A percentile compares a stretch with the other conserved stretches of the same genome.
Conservation (phyloP, 2,888 invertebrate genomes). For the Rhodophaea formosa region DNA sequence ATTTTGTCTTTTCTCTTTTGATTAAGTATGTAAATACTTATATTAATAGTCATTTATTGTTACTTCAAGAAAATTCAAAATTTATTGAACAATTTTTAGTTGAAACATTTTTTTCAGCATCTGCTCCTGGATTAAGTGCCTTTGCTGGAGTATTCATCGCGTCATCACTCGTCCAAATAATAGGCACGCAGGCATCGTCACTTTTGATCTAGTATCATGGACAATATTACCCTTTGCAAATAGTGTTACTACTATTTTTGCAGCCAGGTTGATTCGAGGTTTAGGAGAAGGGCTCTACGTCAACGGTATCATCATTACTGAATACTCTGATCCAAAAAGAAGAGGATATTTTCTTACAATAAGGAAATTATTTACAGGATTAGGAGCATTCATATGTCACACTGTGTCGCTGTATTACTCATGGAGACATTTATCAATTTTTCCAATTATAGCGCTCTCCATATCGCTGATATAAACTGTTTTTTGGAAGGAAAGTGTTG, state of each 20-base stretch:
- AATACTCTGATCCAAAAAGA: constrained; percentile 41
- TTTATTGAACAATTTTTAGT: too few relatives aligned
- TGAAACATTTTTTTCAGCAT: constrained; percentile 35
- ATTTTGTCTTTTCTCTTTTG: too few relatives aligned
- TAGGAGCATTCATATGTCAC: constrained; percentile 44
- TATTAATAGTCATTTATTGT: too few relatives aligned
- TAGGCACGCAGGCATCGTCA: constrained; percentile 36
- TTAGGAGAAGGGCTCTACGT: constrained; percentile 40
- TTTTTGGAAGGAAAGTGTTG: constrained; percentile 51
- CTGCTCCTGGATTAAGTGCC: constrained; percentile 41
- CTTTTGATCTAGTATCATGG: constrained; percentile 36
- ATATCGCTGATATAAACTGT: constrained; percentile 32
- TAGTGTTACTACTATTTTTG: constrained; percentile 32
- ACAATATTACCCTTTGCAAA: constrained; percentile 37
- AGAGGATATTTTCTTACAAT: constrained; percentile 45
- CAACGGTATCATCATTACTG: constrained; percentile 38
- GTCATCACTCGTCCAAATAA: constrained; percentile 40
- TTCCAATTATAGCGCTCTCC: constrained; percentile 28
- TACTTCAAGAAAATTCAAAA: too few relatives aligned
- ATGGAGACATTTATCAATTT: constrained; percentile 44
- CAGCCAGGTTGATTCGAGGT: constrained; percentile 44
- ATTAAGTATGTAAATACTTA: too few relatives aligned
- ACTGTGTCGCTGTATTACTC: constrained; percentile 34
- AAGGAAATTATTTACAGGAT: constrained; percentile 34
- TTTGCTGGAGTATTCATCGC: constrained; percentile 39